Conservation (phyloP, 2,113 vertebrate genomes). For the Hirundichthys speculiger region DNA sequence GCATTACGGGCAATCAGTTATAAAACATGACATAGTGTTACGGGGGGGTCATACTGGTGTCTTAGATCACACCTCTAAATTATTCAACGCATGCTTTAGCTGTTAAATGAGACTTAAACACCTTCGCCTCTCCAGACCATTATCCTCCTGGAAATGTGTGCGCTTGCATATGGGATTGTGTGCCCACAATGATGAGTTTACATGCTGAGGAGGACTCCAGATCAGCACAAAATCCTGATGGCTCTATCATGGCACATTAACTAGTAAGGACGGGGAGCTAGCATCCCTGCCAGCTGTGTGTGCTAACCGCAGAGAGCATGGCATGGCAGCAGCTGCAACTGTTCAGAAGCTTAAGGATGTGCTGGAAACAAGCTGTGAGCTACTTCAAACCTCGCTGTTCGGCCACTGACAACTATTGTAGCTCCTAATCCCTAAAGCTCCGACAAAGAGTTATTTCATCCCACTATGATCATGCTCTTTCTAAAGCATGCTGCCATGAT, state of each 20-base stretch:
- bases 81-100: slow-evolving; percentile 39
- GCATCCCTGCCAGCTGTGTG: too few species aligned
- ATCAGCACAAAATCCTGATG: slow-evolving; percentile 50
- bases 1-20: slow-evolving; percentile 26
- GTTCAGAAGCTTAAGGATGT: too few species aligned
- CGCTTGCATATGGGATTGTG: not conserved
- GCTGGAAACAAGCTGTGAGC: too few species aligned
- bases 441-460: slow-evolving; percentile 13
- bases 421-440: slow-evolving; percentile 1
- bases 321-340: not conserved
- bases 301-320: slow-evolving; percentile 15
- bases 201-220: slow-evolving; percentile 6
- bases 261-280: too few species aligned
- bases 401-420: not conserved
- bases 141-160: not conserved
- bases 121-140: not conserved
- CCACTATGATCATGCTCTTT: not conserved
- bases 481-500: not conserved
- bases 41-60: too few species aligned
- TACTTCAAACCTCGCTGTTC: not conserved
- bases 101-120: slow-evolving; percentile 37
- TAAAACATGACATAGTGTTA: slow-evolving; percentile 21
- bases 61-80: slow-evolving; percentile 20
- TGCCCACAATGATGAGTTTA: slow-evolving; percentile 4
- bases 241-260: slow-evolving; percentile 60